These are phyloP conservation scores for Malthinus seriepunctatus DNA, from an alignment of 2,888 invertebrate genomes.

Conservation along the genomic window DNA sequence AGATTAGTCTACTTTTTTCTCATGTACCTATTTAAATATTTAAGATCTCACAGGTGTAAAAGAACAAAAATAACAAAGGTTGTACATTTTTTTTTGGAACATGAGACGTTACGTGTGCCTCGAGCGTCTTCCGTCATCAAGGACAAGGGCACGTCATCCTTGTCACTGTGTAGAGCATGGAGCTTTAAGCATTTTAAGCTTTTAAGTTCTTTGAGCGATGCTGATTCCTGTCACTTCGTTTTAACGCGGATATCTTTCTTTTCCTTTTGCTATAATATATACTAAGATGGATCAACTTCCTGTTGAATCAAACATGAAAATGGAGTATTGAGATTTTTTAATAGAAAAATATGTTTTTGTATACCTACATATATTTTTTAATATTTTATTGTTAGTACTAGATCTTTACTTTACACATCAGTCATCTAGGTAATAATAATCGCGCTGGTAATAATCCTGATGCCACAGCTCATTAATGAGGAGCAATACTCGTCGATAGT, in stretches of 20 bases:
- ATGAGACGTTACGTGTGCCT: slow-evolving; percentile 25
- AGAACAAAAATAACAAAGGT: slow-evolving; percentile 1
- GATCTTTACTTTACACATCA: no score
- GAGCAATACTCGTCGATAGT: no score
- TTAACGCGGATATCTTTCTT: slow-evolving; percentile 17
- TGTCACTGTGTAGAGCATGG: slow-evolving; percentile 22
- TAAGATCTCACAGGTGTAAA: no score
- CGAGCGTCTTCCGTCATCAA: slow-evolving; percentile 27
- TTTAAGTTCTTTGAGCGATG: slow-evolving; percentile 25
- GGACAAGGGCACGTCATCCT: slow-evolving; percentile 28
- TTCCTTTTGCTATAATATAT: slow-evolving; percentile 6
- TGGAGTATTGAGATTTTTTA: not conserved
- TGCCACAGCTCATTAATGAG: no score
- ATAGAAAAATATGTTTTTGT: no score
- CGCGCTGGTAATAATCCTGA: no score
- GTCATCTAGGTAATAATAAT: no score
- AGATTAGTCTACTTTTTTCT: no score
- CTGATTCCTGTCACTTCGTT: slow-evolving; percentile 24
- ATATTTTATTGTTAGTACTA: no score
- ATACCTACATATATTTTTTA: no score
- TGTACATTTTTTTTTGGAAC: slow-evolving; percentile 22
- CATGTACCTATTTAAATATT: no score
- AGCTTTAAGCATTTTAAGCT: slow-evolving; percentile 30
- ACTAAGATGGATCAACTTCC: not conserved
- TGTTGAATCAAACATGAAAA: not conserved